These are phyloP conservation scores for Anthopleura xanthogrammica DNA, from an alignment of 92 coral and sea anemone genomes.

Conservation along the genomic window DNA sequence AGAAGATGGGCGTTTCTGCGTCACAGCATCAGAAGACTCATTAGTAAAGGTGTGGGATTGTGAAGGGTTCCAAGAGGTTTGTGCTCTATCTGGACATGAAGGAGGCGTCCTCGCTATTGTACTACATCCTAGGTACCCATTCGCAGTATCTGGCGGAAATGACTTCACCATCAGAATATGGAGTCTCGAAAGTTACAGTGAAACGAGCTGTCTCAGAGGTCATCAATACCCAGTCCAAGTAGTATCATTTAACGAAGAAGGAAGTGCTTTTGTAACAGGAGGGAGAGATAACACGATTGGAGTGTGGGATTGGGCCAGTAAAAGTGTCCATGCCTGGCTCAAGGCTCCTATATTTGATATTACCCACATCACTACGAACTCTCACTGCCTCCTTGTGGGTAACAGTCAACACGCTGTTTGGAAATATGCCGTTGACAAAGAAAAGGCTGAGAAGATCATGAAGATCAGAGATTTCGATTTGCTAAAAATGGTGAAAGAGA, in stretches of 20 bases:
- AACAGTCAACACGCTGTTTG: constrained; percentile 31
- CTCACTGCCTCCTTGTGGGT: constrained; percentile 29
- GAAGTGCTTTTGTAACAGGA: constrained; percentile 37
- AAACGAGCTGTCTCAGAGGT: constrained; percentile 6
- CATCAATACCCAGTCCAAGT: constrained; percentile 45
- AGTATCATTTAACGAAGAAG: constrained; percentile 31
- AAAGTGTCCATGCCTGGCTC: background rate
- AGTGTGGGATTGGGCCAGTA: constrained; percentile 43
- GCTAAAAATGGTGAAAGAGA: background rate
- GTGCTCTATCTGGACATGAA: constrained; percentile 42
- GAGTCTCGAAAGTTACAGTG: constrained; percentile 10
- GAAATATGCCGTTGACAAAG: background rate
- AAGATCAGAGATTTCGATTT: background rate
- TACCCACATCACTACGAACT: constrained; percentile 25
- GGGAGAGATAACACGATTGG: constrained; percentile 41
- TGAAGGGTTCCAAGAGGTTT: constrained; percentile 21
- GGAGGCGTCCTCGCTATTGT: constrained; percentile 40
- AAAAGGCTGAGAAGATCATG: background rate
- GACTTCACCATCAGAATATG: constrained; percentile 46
- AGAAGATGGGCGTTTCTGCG: background rate
- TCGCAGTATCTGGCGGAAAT: constrained; percentile 46
- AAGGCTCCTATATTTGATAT: constrained; percentile 46
- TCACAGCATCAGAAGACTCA: constrained; percentile 50
- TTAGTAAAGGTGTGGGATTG: constrained; percentile 51
- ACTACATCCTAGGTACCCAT: constrained; percentile 22